These are phyloP conservation scores for Lichenostomus cassidix DNA, from an alignment of 2,113 vertebrate genomes.

Conservation along the genomic window DNA sequence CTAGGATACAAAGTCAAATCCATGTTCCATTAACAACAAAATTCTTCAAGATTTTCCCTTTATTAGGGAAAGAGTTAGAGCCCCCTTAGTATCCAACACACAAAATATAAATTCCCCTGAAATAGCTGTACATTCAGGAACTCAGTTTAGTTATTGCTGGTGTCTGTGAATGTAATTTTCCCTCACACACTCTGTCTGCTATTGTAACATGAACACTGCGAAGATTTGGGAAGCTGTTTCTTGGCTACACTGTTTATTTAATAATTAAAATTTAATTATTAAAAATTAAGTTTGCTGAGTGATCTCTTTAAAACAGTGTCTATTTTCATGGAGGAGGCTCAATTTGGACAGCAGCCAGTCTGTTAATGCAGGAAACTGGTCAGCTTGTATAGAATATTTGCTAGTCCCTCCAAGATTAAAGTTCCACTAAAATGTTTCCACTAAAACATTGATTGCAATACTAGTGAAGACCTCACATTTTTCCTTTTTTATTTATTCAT, in stretches of 20 bases:
- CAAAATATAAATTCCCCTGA: background rate
- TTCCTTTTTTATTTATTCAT: background rate
- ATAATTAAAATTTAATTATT: background rate
- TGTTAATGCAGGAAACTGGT: conserved; percentile 18
- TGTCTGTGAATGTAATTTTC: background rate
- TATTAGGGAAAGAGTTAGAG: background rate
- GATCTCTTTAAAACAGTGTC: background rate
- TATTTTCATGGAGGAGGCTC: background rate
- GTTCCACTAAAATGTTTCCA: background rate
- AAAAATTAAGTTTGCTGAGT: background rate
- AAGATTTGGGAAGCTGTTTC: background rate
- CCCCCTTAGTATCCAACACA: background rate
- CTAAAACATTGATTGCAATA: background rate
- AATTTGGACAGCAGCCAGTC: background rate
- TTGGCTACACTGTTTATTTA: background rate
- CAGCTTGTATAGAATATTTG: background rate
- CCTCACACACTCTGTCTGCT: background rate
- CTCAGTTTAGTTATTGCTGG: background rate
- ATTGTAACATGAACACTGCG: background rate
- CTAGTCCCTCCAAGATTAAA: background rate
- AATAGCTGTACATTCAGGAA: background rate
- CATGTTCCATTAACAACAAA: background rate
- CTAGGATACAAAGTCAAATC: background rate
- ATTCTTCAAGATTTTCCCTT: background rate
- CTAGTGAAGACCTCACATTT: background rate